Evolutionary conservation across 2,113 vertebrate species (phyloP).

Genomic region (Drymodes brunneopygia): DNA sequence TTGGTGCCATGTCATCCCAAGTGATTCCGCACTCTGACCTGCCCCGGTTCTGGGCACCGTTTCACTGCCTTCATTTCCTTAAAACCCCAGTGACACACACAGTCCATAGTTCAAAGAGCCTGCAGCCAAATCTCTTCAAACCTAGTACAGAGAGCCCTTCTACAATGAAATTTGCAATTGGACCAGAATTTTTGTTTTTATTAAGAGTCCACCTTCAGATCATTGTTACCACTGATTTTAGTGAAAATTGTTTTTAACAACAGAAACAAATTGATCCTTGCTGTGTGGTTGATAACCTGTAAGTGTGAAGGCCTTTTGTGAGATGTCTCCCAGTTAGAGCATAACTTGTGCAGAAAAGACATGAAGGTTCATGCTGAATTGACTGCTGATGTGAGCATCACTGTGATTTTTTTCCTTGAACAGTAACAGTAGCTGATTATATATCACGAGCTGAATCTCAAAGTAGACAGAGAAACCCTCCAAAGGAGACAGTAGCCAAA

Average conservation of each 20-base stretch:
- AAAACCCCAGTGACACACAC: neutral
- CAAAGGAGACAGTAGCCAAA: constrained; percentile 87
- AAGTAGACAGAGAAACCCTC: constrained; percentile 88
- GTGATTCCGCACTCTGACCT: neutral
- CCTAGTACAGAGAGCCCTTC: neutral
- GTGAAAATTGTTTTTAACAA: neutral
- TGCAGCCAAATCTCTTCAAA: neutral
- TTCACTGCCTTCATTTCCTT: neutral
- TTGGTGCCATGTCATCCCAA: neutral
- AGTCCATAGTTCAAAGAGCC: neutral
- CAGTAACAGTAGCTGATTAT: constrained; percentile 98
- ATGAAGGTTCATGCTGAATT: neutral
- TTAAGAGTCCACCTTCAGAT: neutral
- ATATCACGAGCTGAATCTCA: constrained; percentile 98
- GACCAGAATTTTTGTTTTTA: neutral
- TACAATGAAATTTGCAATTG: neutral
- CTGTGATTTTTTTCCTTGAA: constrained; percentile 70
- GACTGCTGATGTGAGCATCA: constrained; percentile 17
- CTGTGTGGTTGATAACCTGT: neutral
- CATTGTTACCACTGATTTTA: neutral
- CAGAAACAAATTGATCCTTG: neutral
- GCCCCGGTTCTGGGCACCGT: neutral
- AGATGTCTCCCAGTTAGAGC: neutral
- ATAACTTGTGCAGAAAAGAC: neutral
- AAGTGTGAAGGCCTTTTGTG: constrained; percentile 35